Base-by-base conservation (phyloP, 2,113 vertebrate genomes). In the Oxyruncus cristatus region DNA sequence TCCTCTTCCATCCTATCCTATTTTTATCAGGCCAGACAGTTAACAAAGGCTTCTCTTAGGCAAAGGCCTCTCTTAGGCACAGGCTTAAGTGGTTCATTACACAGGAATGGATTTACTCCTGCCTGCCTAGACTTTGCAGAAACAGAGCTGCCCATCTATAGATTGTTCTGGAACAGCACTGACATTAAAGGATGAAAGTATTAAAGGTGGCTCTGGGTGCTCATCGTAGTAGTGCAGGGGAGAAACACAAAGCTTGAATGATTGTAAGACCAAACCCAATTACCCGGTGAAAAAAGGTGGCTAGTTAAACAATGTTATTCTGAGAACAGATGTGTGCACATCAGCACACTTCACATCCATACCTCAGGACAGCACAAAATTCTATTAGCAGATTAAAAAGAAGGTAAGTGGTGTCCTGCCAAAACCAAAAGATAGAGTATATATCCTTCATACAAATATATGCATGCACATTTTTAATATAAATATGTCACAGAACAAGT, bases 401-500 rank as follows among this genome's bases (percentile, higher is more conserved):
- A 74, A 94, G 46, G 37, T 79, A 89, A 74, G 41, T 85, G 46
- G 33, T 72, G 33, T 67, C 70, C 86, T 24, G 53, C 39, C 62
- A 44, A 92, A 97, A 49, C n/a, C 53, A 90, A 78, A 86, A 78
- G 30, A 53, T 4, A 84, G 30, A 21, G 24, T 56, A 93, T 78
- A 24, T 79, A 78, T 78, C 33, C 37, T 78, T 88, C 83, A 77
- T 66, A 95, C 49, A 63, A 94, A 92, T 59, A 80, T 42, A 90
- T 0, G 0, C 58, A 42, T 62, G 30, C 50, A 72, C 35, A 44
- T 68, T 91, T 92, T 95, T 72, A 89, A 88, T 82, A 83, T 75
- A 92, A 94, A 87, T 89, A 92, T 88, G 90, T 93, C 84, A 96
- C 71, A 96, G 70, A 88, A 80, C 59, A 94, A 97, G 84, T 58